These are phyloP conservation scores for Sigmodon hispidus DNA, from an alignment of 2,113 vertebrate genomes.

Conservation along the genomic window DNA sequence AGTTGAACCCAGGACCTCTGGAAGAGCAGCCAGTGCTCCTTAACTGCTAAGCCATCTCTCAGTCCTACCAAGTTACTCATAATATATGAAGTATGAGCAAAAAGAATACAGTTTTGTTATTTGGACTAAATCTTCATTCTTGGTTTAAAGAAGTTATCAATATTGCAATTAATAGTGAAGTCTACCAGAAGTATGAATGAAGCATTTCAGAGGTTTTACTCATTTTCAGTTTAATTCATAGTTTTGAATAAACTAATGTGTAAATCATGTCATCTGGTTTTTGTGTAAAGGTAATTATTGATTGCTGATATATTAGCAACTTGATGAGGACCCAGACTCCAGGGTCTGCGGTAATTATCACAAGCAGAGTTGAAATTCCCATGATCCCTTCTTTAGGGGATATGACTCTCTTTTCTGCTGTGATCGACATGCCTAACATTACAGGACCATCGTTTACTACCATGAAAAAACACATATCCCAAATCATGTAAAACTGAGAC, in stretches of 20 bases:
- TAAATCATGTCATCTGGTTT: background rate
- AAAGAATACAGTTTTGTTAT: conserved; percentile 48
- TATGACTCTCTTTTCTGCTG: background rate
- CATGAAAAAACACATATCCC: background rate
- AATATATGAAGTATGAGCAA: conserved; percentile 39
- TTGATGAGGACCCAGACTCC: background rate
- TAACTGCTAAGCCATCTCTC: background rate
- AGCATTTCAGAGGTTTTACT: background rate
- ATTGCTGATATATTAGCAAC: background rate
- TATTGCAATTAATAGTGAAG: conserved; percentile 43
- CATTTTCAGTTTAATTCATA: conserved; percentile 40
- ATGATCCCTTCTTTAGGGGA: background rate
- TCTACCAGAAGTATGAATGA: background rate
- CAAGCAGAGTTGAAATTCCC: background rate
- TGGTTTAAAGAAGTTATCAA: background rate
- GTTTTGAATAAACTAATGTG: background rate
- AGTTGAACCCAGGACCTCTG: background rate
- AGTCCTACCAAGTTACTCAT: background rate
- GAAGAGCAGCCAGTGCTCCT: background rate
- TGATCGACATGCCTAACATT: background rate
- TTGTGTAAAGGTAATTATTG: background rate
- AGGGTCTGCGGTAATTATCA: background rate
- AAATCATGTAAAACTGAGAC: background rate
- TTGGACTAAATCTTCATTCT: conserved; percentile 21
- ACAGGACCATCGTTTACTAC: background rate